These are phyloP conservation scores for Bombyx mori DNA, from an alignment of 1,140 invertebrate species.

Conservation along the genomic window DNA sequence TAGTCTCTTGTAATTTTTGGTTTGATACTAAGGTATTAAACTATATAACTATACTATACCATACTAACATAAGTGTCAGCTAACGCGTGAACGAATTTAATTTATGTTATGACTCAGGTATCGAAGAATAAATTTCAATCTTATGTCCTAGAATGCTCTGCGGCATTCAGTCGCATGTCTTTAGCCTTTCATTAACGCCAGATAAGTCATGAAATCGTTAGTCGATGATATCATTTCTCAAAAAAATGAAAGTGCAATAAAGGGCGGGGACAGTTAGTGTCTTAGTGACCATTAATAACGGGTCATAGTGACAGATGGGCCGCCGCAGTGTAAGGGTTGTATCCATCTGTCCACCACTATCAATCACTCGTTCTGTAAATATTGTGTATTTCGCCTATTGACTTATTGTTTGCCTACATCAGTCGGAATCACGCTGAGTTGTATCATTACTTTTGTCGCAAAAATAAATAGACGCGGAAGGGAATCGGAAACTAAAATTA, in stretches of 20 bases:
- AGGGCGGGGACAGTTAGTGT: conserved; percentile 6
- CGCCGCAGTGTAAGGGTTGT: conserved; percentile 39
- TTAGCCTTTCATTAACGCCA: too few species aligned
- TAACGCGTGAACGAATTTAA: too few species aligned
- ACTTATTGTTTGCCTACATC: conserved; percentile 50
- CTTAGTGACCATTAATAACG: conserved; percentile 21
- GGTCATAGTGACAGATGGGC: conserved; percentile 43
- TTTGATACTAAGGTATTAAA: too few species aligned
- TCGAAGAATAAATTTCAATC: too few species aligned
- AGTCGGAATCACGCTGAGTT: conserved; percentile 29
- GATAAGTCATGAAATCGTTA: neutral
- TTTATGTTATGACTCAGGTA: too few species aligned
- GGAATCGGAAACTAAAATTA: neutral
- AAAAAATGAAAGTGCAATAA: conserved; percentile 6
- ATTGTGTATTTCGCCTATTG: conserved; percentile 45
- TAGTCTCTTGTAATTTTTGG: too few species aligned
- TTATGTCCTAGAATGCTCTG: too few species aligned
- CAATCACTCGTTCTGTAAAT: conserved; percentile 55
- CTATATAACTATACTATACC: too few species aligned
- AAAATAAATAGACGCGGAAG: conserved; percentile 11
- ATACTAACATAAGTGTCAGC: too few species aligned
- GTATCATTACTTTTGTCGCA: conserved; percentile 26
- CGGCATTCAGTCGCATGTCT: too few species aligned
- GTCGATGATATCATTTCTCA: neutral
- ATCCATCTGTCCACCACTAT: conserved; percentile 57